phyloP scores from a whole-genome alignment of 2,888 invertebrate species.

The Eugnorisma glareosa region DNA sequence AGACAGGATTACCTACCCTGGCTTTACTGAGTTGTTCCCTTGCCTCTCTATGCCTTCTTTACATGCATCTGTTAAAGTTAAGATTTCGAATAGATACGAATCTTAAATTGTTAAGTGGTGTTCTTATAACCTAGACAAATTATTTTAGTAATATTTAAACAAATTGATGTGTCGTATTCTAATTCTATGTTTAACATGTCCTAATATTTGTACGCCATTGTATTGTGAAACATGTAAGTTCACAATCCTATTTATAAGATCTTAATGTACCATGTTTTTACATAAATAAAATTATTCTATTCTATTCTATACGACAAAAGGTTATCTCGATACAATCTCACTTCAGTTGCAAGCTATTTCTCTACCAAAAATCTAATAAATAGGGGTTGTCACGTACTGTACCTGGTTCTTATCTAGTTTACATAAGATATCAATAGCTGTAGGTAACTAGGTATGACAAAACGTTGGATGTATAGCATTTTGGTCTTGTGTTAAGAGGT shows the following conservation, averaged over 20 bases:
- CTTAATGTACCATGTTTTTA: too few species aligned
- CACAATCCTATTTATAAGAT: too few species aligned
- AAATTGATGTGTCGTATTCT: too few species aligned
- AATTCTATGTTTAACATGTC: too few species aligned
- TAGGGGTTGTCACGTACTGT: constrained; percentile 55
- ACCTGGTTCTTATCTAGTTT: constrained; percentile 33
- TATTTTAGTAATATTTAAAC: too few species aligned
- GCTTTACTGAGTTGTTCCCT: constrained; percentile 70
- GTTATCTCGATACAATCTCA: constrained; percentile 64
- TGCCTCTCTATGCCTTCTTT: constrained; percentile 67
- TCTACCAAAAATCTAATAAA: constrained; percentile 57
- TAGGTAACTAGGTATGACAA: constrained; percentile 41
- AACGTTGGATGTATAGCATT: constrained; percentile 71
- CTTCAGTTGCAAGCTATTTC: constrained; percentile 46
- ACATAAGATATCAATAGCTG: constrained; percentile 48
- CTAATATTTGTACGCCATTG: too few species aligned
- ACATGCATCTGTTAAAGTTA: too few species aligned
- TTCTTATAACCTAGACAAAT: too few species aligned
- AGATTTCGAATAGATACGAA: too few species aligned
- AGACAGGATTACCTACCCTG: constrained; percentile 79
- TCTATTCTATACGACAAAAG: constrained; percentile 63
- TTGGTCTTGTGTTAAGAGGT: constrained; percentile 71
- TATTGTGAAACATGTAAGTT: too few species aligned
- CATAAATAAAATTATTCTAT: too few species aligned
- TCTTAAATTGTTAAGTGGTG: too few species aligned